Conservation (phyloP, 2,888 invertebrate species). For the Clusia tigrina region DNA sequence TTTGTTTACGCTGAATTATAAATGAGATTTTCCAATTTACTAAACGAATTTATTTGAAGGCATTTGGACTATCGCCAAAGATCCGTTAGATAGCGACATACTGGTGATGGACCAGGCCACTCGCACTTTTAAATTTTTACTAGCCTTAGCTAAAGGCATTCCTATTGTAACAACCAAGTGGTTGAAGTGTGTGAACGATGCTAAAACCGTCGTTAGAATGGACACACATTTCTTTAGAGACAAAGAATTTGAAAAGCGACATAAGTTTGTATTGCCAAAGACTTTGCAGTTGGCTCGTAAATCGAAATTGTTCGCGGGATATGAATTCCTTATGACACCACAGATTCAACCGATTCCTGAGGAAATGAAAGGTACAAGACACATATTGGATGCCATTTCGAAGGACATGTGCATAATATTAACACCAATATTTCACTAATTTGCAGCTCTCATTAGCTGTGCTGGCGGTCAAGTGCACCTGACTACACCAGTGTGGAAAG, state of each 20-base stretch:
- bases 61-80: conserved; percentile 67
- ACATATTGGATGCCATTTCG: too few species aligned
- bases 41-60: conserved; percentile 18
- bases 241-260: conserved; percentile 42
- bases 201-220: conserved; percentile 20
- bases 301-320: conserved; percentile 39
- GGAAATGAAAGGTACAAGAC: conserved; percentile 49
- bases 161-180: conserved; percentile 66
- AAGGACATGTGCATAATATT: background rate
- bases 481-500: conserved; percentile 25
- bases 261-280: conserved; percentile 44
- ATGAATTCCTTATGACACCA: conserved; percentile 45
- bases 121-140: conserved; percentile 69
- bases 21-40: too few species aligned
- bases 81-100: conserved; percentile 64
- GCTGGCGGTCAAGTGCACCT: conserved; percentile 42
- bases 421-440: conserved; percentile 14
- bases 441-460: conserved; percentile 45
- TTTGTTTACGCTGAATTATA: too few species aligned
- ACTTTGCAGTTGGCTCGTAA: conserved; percentile 40
- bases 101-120: conserved; percentile 66
- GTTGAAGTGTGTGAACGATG: conserved; percentile 30
- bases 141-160: conserved; percentile 68
- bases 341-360: conserved; percentile 40
- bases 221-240: conserved; percentile 36